Evolutionary conservation across 2,113 vertebrate species (phyloP), one percentile per base, ranked within the genome.

Genomic region (Maylandia zebra): DNA sequence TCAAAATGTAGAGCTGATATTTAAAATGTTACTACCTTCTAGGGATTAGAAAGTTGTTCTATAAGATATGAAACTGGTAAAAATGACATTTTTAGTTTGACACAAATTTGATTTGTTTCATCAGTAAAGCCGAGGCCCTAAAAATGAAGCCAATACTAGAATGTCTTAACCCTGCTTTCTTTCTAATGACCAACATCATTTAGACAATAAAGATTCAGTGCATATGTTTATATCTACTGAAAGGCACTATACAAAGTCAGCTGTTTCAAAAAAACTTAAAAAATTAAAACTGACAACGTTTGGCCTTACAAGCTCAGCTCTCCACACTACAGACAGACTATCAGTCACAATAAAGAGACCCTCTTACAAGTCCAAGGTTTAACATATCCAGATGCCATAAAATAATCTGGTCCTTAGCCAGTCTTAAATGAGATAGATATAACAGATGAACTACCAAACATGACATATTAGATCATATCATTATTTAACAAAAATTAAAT

Each of bases 11-110:
- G 38, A 56, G 7, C 0, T 78, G 27, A 76, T 38, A n/a, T 66
- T 66, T 1, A 3, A 66, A 66, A 66, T 0, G 1, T 13, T 66
- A 36, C 19, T 0, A 66, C 0, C 0, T 1, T 22, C 2, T 66
- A 0, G 14, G 14, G 41, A 74, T 48, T 11, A 76, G 24, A 48
- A 48, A 48, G 0, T 16, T 74, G 0, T 4, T 24, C 38, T 14
- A 1, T 24, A 74, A 74, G 71, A 50, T 32, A 50, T 76, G 43
- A 76, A 76, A 50, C 2, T 71, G 38, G 5, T 71, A 71, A 43
- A 71, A 71, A 16, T 27, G 0, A 1, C 13, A 71, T 43, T 71
- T 43, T 43, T 24, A 71, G 64, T 1, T 69, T 66, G 61, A n/a
- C 17, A 36, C 32, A 12, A 11, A 64, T 36, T n/a, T 36, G 32